Percentiles rank a stretch among this genome's conserved stretches.
Conservation (phyloP, 1,140 invertebrate genomes). For the Brachionus calyciflorus region DNA sequence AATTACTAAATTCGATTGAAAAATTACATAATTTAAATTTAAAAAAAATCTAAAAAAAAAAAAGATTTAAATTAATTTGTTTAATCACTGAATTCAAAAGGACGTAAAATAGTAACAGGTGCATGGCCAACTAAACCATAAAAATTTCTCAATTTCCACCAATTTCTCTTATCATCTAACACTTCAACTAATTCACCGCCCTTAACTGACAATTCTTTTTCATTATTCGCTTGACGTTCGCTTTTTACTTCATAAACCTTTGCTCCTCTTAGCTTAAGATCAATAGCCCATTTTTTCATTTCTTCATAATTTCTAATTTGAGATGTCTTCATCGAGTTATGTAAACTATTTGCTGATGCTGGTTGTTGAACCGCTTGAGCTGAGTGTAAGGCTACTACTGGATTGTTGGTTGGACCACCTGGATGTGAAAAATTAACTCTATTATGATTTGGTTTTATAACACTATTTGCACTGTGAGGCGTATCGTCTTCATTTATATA, state of each 20-base stretch:
- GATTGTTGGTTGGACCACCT: too few relatives aligned
- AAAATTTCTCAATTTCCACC: slow-evolving; percentile 35
- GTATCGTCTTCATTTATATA: too few relatives aligned
- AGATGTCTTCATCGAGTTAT: neutral
- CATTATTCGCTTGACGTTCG: slow-evolving; percentile 11
- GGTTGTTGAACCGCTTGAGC: neutral
- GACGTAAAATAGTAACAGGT: slow-evolving; percentile 21
- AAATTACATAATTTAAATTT: too few relatives aligned
- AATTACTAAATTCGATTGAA: too few relatives aligned
- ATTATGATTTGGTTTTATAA: too few relatives aligned
- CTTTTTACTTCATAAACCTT: neutral
- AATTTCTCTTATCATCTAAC: slow-evolving; percentile 15
- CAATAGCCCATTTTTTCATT: slow-evolving; percentile 33
- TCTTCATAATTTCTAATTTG: neutral
- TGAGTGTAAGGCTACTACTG: neutral
- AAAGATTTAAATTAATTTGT: too few relatives aligned
- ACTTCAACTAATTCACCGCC: slow-evolving; percentile 28
- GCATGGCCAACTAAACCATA: slow-evolving; percentile 23
- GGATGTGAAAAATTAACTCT: too few relatives aligned
- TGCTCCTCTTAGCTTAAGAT: neutral
- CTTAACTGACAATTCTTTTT: slow-evolving; percentile 30
- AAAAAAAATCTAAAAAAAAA: too few relatives aligned
- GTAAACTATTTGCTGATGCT: neutral
- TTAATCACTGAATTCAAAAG: slow-evolving; percentile 12
- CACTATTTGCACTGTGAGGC: too few relatives aligned